Evolutionary conservation across 2,888 invertebrate genomes (phyloP).

Genomic region (Ceriagrion tenellum): DNA sequence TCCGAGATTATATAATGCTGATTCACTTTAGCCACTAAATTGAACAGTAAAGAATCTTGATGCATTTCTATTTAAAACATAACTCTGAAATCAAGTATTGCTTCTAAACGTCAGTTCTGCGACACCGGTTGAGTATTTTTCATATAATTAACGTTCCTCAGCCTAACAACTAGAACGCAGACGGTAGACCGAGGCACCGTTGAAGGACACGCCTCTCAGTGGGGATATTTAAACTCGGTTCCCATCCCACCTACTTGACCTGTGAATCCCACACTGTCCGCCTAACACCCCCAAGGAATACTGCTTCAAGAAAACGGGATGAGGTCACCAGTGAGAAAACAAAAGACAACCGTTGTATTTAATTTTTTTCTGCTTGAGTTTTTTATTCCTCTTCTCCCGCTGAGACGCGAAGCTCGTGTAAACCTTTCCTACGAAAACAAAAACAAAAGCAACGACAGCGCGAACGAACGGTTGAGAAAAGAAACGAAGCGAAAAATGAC

Average conservation of each 20-base stretch:
- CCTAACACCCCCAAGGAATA: not conserved
- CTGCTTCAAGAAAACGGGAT: not conserved
- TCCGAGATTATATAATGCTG: too few species aligned
- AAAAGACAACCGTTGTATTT: conserved; percentile 35
- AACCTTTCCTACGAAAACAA: conserved; percentile 17
- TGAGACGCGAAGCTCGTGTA: conserved; percentile 4
- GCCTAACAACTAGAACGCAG: not conserved
- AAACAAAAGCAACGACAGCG: not conserved
- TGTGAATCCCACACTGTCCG: not conserved
- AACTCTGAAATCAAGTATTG: not conserved
- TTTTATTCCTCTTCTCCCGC: not conserved
- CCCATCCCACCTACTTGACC: not conserved
- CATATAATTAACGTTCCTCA: not conserved
- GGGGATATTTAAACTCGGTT: not conserved
- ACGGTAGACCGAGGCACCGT: not conserved
- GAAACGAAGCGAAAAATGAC: conserved; percentile 1
- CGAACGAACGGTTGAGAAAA: not conserved
- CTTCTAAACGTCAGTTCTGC: not conserved
- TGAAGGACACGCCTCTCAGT: not conserved
- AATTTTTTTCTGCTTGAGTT: not conserved
- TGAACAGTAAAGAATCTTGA: too few species aligned
- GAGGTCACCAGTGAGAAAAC: conserved; percentile 30
- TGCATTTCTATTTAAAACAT: not conserved
- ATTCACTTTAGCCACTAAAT: too few species aligned
- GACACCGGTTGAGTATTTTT: not conserved